A percentile compares a stretch with the other conserved stretches of the same genome.
Conservation (phyloP, 2,888 invertebrate genomes). For the Ptilodon capucinus region DNA sequence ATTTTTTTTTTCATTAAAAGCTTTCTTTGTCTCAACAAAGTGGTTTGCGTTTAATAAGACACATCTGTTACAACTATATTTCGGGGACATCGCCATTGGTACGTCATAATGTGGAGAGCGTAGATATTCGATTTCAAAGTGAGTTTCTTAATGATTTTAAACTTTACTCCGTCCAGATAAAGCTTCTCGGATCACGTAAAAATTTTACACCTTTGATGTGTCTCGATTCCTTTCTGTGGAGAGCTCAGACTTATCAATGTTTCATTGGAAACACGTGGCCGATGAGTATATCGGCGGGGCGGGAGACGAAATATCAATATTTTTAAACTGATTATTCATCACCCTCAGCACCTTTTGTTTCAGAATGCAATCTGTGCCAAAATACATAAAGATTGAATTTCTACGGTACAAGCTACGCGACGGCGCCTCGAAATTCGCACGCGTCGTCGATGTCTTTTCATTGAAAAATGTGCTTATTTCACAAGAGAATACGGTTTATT, state of each 20-base stretch:
- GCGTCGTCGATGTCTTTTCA: no score
- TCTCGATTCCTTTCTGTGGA: slow-evolving; percentile 26
- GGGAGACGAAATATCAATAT: slow-evolving; percentile 25
- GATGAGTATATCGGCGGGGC: slow-evolving; percentile 32
- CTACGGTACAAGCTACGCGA: no score
- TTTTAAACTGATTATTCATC: slow-evolving; percentile 31
- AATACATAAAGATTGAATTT: no score
- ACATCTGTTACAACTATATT: slow-evolving; percentile 65
- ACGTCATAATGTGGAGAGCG: slow-evolving; percentile 50
- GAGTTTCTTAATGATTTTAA: slow-evolving; percentile 21
- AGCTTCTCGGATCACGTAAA: slow-evolving; percentile 8
- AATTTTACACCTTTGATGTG: slow-evolving; percentile 32
- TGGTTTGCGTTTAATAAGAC: slow-evolving; percentile 50
- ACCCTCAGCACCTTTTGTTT: slow-evolving; percentile 10
- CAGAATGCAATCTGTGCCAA: no score
- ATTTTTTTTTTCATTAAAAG: slow-evolving; percentile 47
- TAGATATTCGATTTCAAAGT: slow-evolving; percentile 48
- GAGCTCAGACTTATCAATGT: slow-evolving; percentile 26
- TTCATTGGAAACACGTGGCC: slow-evolving; percentile 24
- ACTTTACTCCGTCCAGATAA: slow-evolving; percentile 21
- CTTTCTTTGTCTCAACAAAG: slow-evolving; percentile 46
- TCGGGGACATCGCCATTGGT: slow-evolving; percentile 47
- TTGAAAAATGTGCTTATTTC: no score
- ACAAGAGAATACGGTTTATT: no score
- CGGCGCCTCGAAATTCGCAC: no score